phyloP scores from a whole-genome alignment of 23 tunicate genomes.

The Phallusia fumigata region DNA sequence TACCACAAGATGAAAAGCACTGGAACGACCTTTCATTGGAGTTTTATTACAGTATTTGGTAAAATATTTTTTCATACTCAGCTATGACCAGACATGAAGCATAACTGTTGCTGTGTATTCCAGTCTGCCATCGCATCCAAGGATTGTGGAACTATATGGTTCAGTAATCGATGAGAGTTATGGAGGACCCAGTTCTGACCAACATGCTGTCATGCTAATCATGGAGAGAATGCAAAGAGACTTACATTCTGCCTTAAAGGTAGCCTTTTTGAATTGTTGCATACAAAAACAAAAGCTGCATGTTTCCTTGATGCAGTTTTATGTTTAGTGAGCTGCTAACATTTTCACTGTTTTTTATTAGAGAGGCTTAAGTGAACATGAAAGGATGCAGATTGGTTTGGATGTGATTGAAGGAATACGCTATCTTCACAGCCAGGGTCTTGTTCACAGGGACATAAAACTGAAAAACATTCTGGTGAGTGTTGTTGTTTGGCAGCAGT shows the following conservation, averaged over 20 bases:
- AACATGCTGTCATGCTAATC: conserved; percentile 64
- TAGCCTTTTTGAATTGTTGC: neutral
- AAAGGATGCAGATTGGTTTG: conserved; percentile 58
- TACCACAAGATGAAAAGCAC: conserved; percentile 70
- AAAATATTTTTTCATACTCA: neutral
- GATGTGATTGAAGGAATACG: conserved; percentile 83
- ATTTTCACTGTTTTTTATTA: neutral
- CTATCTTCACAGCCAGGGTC: conserved; percentile 74
- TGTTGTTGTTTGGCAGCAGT: no score
- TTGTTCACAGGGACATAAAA: conserved; percentile 84
- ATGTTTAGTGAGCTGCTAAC: no score
- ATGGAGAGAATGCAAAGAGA: conserved; percentile 80
- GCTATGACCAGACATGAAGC: neutral
- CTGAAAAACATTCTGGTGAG: conserved; percentile 70
- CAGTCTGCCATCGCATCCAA: conserved; percentile 73
- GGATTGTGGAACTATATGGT: conserved; percentile 68
- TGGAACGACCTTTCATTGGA: conserved; percentile 74
- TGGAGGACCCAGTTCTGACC: conserved; percentile 45
- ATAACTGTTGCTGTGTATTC: neutral
- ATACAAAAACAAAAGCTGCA: neutral
- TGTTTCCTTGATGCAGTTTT: neutral
- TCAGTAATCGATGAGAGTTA: conserved; percentile 71
- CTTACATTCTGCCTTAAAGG: conserved; percentile 57
- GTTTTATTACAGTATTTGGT: conserved; percentile 83
- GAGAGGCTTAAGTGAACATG: conserved; percentile 46